Percentiles rank a stretch among this genome's conserved stretches.
Evolutionary conservation across 1,140 invertebrate species (phyloP).

Genomic region (Psilanteris sp.): DNA sequence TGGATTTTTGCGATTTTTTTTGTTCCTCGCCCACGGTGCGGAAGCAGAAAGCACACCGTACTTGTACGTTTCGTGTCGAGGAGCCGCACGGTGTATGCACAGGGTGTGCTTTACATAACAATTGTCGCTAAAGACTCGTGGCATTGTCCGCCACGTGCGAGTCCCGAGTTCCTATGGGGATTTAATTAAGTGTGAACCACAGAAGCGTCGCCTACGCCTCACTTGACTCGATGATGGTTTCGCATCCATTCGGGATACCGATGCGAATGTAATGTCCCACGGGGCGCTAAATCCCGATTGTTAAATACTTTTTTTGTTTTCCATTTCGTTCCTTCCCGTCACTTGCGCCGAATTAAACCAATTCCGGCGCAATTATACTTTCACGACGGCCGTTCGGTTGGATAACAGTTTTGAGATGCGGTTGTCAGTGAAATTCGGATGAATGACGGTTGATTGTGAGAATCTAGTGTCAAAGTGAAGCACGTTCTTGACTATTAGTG

Average conservation of each 20-base stretch:
- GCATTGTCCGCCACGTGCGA: slow-evolving; percentile 80
- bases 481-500: too few relatives aligned
- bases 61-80: slow-evolving; percentile 70
- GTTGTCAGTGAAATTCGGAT: too few relatives aligned
- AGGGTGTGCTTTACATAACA: slow-evolving; percentile 80
- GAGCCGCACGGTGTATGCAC: slow-evolving; percentile 70
- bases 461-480: too few relatives aligned
- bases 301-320: slow-evolving; percentile 16
- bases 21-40: slow-evolving; percentile 29
- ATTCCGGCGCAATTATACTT: too few relatives aligned
- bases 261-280: slow-evolving; percentile 70
- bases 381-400: too few relatives aligned
- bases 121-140: slow-evolving; percentile 79
- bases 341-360: too few relatives aligned
- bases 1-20: slow-evolving; percentile 32
- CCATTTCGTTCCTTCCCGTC: too few relatives aligned
- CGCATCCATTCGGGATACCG: slow-evolving; percentile 73
- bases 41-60: slow-evolving; percentile 43
- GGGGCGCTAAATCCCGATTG: slow-evolving; percentile 41
- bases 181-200: slow-evolving; percentile 81
- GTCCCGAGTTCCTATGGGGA: slow-evolving; percentile 74
- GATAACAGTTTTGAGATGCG: too few relatives aligned
- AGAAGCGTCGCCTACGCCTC: slow-evolving; percentile 78
- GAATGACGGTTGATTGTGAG: too few relatives aligned
- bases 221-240: slow-evolving; percentile 79